Evolutionary conservation across 1,140 invertebrate species (phyloP).

Genomic region (Sycophaga agraensis): DNA sequence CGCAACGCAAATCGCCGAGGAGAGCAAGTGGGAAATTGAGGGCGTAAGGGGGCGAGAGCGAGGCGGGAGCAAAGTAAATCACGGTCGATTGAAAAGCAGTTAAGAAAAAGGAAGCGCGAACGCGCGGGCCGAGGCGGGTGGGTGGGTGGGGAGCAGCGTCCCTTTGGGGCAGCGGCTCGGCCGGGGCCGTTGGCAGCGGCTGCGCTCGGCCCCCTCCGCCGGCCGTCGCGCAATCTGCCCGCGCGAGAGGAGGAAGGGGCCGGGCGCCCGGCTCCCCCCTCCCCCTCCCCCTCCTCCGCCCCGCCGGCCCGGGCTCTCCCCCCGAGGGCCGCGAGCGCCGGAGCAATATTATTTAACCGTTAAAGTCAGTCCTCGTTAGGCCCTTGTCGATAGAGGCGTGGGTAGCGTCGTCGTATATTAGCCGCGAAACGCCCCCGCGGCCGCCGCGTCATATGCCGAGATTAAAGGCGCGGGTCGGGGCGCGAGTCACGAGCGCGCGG

Average conservation of each 20-base stretch:
- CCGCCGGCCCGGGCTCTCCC: too few species aligned
- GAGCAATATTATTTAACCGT: slow-evolving; percentile 50
- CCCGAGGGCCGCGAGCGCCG: too few species aligned
- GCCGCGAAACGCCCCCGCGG: slow-evolving; percentile 43
- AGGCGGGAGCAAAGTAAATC: background rate
- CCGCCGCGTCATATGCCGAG: slow-evolving; percentile 20
- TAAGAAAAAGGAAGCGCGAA: background rate
- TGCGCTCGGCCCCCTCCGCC: too few species aligned
- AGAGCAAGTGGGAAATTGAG: too few species aligned
- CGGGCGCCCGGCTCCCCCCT: too few species aligned
- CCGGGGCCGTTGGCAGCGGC: too few species aligned
- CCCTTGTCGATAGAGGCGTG: slow-evolving; percentile 46
- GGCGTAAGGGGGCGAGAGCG: background rate
- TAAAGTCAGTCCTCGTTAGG: slow-evolving; percentile 50
- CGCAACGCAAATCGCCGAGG: background rate
- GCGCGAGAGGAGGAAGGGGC: too few species aligned
- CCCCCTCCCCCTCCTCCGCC: too few species aligned
- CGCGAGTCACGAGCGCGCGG: too few species aligned
- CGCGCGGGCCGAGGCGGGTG: too few species aligned
- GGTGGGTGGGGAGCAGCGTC: background rate
- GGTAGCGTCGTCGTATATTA: slow-evolving; percentile 50
- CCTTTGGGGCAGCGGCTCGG: background rate
- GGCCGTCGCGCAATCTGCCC: too few species aligned
- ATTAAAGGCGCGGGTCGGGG: slow-evolving; percentile 22
- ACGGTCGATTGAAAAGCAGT: background rate